Base-by-base conservation (phyloP, 2,113 vertebrate genomes). In the Notarius lentiginosus region DNA sequence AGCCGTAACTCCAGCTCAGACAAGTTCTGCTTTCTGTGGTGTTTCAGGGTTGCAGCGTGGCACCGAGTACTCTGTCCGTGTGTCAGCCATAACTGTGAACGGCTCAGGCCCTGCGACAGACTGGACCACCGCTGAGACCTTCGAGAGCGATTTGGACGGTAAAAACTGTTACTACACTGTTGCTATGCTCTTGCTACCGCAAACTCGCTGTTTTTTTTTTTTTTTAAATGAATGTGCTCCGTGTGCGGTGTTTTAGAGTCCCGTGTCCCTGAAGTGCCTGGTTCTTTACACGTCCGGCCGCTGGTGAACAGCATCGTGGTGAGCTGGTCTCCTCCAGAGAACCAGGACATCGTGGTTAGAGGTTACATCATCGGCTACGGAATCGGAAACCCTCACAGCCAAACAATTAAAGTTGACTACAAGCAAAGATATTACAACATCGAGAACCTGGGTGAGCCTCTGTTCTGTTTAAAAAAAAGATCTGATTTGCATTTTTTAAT, bases 381-480 rank as follows among this genome's bases (percentile, higher is more conserved):
- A 82, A 95, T 99, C 2, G 98, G 98, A 86, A 99, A 97, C 65
- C 98, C 98, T 11, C 98, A 99, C 0, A 96, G 98, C 0, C 97
- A 99, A 95, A 99, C 96, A 90, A 97, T 99, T 93, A 98, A 97
- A 87, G 97, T 99, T 91, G 98, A 99, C 94, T 97, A 99, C 87
- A 99, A 99, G 20, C 98, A 99, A 90, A 96, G 98, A 89, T 99
- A 99, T 89, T 99, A 97, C 92, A 99, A 97, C 87, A 99, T 99
- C 0, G 98, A 99, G 91, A 98, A 97, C 91, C 92, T 99, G 7
- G 97, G 98, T 99, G 91, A 92, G 95, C 92, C 47, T 0, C 61
- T 65, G 11, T 58, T 61, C 30, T 41, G 34, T n/a, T 56, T 8
- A 55, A 15, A 9, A 51, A 41, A 41, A 41, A 4, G 41, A 41